Conservation (phyloP, 92 coral and sea anemone genomes). For the Zoanthus sansibaricus region DNA sequence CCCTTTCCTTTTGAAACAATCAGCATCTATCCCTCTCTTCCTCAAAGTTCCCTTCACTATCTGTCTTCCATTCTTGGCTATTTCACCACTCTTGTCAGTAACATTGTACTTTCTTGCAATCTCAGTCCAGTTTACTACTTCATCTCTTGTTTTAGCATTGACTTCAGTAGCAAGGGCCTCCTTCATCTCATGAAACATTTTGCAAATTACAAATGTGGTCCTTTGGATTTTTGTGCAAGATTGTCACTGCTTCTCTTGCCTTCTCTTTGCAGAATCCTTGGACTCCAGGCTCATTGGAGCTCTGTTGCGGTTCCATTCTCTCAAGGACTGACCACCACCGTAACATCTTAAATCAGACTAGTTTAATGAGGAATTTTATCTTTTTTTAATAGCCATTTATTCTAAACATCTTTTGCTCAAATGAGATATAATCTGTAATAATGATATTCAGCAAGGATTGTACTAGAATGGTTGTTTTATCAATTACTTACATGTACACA, state of each 20-base stretch:
- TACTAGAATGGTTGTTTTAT: too few species aligned
- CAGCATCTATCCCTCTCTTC: constrained; percentile 36
- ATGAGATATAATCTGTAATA: too few species aligned
- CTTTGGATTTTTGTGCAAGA: constrained; percentile 14
- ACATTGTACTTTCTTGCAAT: constrained; percentile 45
- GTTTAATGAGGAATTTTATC: not conserved
- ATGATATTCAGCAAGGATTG: too few species aligned
- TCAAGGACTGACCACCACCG: constrained; percentile 1
- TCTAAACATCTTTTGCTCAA: not conserved
- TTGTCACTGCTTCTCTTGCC: not conserved
- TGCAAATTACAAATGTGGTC: constrained; percentile 9
- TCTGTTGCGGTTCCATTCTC: not conserved
- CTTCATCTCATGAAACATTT: constrained; percentile 16
- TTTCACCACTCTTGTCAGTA: constrained; percentile 35
- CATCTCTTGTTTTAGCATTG: not conserved
- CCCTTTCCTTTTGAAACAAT: constrained; percentile 33
- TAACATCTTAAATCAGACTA: not conserved
- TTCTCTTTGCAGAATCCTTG: constrained; percentile 5
- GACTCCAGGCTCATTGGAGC: constrained; percentile 10
- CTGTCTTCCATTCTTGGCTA: constrained; percentile 54
- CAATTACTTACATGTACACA: too few species aligned
- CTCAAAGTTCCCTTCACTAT: constrained; percentile 47
- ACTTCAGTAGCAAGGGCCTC: constrained; percentile 19
- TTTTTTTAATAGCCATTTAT: not conserved
- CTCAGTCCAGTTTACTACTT: constrained; percentile 8